These are phyloP conservation scores for Apamea monoglypha DNA, from an alignment of 2,888 invertebrate species.

Conservation along the genomic window DNA sequence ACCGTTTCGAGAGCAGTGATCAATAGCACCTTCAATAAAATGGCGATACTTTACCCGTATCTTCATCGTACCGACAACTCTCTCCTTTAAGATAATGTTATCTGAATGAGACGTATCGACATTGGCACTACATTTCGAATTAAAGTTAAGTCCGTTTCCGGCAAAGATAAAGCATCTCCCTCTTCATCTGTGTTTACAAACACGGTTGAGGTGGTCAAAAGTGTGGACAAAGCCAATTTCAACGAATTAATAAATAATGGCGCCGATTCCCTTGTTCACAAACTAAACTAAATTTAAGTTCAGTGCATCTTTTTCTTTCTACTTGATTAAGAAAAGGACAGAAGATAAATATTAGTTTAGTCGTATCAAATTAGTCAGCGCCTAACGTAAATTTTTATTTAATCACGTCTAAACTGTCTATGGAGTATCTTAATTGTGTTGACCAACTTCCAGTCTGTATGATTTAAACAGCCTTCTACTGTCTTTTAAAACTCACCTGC, in stretches of 20 bases:
- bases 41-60: constrained; percentile 7
- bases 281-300: too few species aligned
- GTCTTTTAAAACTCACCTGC: background rate
- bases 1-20: too few species aligned
- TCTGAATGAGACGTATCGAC: constrained; percentile 39
- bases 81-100: constrained; percentile 37
- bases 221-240: background rate
- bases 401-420: too few species aligned
- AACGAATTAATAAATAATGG: background rate
- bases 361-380: too few species aligned
- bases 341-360: too few species aligned
- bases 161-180: constrained; percentile 4
- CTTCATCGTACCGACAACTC: constrained; percentile 37
- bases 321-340: too few species aligned
- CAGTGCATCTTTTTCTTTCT: too few species aligned
- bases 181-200: background rate
- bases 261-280: too few species aligned
- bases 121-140: constrained; percentile 42
- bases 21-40: background rate
- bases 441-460: too few species aligned
- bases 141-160: constrained; percentile 28
- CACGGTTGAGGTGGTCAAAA: background rate
- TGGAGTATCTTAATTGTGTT: too few species aligned
- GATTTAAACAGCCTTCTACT: background rate
- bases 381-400: too few species aligned